Conservation (phyloP, 1,140 invertebrate genomes). For the Sweltsa coloradensis region DNA sequence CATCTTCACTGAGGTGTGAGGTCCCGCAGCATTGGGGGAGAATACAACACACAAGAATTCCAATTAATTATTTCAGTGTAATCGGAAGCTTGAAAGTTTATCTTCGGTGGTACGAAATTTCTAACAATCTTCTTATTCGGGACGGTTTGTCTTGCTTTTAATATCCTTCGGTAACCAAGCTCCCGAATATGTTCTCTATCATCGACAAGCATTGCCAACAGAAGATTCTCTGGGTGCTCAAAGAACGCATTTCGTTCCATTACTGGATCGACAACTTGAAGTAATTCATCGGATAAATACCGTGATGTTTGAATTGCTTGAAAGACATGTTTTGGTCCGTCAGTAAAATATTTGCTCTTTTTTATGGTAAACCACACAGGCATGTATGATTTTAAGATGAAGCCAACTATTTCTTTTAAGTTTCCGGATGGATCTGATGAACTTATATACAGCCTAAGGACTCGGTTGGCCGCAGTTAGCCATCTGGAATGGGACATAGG, state of each 20-base stretch:
- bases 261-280: conserved; percentile 18
- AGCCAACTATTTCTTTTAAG: conserved; percentile 16
- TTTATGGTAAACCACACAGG: conserved; percentile 26
- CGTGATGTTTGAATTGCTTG: conserved; percentile 14
- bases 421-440: conserved; percentile 17
- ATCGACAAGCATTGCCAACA: conserved; percentile 25
- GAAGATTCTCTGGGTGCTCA: conserved; percentile 25
- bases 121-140: conserved; percentile 4
- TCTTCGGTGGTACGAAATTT: conserved; percentile 14
- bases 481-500: conserved; percentile 24
- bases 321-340: conserved; percentile 19
- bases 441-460: conserved; percentile 21
- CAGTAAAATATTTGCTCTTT: conserved; percentile 19
- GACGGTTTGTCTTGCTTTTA: conserved; percentile 13
- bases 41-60: conserved; percentile 8
- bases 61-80: conserved; percentile 16
- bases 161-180: conserved; percentile 17
- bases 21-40: conserved; percentile 12
- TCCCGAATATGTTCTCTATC: conserved; percentile 18
- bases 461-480: conserved; percentile 23
- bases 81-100: no score
- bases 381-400: conserved; percentile 24
- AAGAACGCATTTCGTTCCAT: conserved; percentile 21
- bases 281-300: conserved; percentile 11
- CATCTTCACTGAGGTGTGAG: conserved; percentile 13